Percentiles rank a stretch among this genome's conserved stretches.
phyloP scores from a whole-genome alignment of 2,888 invertebrate genomes.

The Pterostichus niger region DNA sequence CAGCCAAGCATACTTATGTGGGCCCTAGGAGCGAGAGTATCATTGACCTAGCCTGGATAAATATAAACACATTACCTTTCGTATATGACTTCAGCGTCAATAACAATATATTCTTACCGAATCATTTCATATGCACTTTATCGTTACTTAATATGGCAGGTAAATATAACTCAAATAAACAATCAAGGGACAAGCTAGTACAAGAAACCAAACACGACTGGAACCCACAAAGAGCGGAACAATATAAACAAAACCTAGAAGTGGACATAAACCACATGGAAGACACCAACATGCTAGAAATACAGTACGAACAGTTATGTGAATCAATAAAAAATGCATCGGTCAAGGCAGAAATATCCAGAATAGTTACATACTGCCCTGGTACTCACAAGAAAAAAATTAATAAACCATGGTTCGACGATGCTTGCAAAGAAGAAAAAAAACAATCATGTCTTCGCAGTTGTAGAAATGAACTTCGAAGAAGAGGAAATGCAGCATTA shows the following conservation, averaged over 20 bases:
- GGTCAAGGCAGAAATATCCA: background rate
- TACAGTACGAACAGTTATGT: background rate
- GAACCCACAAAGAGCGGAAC: too few relatives aligned
- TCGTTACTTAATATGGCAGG: background rate
- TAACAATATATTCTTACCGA: background rate
- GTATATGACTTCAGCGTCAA: background rate
- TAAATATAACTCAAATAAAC: too few relatives aligned
- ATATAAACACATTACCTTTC: background rate
- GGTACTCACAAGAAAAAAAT: background rate
- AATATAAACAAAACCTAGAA: too few relatives aligned
- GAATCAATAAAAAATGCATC: background rate
- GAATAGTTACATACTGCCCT: background rate
- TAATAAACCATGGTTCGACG: background rate
- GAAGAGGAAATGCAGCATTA: background rate
- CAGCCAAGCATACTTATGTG: background rate
- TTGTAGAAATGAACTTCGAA: background rate
- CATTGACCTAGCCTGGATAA: background rate
- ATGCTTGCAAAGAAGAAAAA: background rate
- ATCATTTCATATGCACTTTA: background rate
- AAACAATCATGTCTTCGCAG: background rate
- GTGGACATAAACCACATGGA: too few relatives aligned
- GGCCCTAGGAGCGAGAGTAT: background rate
- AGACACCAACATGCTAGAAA: too few relatives aligned
- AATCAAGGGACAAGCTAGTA: too few relatives aligned
- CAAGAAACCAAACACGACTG: too few relatives aligned